Evolutionary conservation across 2,888 invertebrate species (phyloP).

Genomic region (Chymomyza amoena): DNA sequence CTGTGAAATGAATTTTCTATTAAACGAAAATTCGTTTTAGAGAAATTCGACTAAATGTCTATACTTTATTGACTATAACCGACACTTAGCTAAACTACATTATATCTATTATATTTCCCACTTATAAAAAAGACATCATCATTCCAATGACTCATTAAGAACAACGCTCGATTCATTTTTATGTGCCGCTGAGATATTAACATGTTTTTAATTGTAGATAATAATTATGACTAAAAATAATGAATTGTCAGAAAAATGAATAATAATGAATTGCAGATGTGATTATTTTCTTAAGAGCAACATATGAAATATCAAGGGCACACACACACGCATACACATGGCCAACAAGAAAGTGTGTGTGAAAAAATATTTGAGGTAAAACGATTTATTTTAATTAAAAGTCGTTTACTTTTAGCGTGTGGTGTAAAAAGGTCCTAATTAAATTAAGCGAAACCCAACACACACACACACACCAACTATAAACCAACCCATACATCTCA

Average conservation of each 20-base stretch:
- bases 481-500: neutral
- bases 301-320: neutral
- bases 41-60: no score
- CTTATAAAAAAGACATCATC: neutral
- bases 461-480: neutral
- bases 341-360: neutral
- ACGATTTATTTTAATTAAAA: constrained; percentile 64
- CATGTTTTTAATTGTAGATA: neutral
- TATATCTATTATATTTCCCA: neutral
- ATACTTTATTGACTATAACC: no score
- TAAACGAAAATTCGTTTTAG: no score
- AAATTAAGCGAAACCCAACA: constrained; percentile 46
- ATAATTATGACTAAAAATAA: constrained; percentile 4
- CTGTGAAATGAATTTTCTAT: no score
- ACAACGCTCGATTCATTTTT: neutral
- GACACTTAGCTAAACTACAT: no score
- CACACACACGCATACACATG: neutral
- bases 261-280: neutral
- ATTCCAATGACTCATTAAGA: neutral
- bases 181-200: neutral
- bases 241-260: neutral
- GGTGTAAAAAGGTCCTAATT: constrained; percentile 58
- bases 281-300: neutral
- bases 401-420: constrained; percentile 53
- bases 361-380: constrained; percentile 23